These are phyloP conservation scores for Volucella zonaria DNA, from an alignment of 2,888 invertebrate genomes.

Conservation along the genomic window DNA sequence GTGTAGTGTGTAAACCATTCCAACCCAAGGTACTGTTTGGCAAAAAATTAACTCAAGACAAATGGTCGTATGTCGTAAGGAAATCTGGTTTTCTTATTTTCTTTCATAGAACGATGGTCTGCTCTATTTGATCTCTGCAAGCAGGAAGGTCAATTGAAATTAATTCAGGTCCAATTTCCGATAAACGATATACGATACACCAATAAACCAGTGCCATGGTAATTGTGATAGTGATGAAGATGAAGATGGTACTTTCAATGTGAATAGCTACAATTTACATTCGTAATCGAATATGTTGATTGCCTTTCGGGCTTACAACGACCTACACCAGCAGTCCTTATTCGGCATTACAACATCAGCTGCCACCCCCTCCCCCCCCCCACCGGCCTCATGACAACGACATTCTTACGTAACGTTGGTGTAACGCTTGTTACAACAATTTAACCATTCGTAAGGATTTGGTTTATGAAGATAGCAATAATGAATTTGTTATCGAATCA, in stretches of 20 bases:
- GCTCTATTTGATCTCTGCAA: background rate
- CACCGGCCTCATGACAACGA: too few species aligned
- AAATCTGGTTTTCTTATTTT: background rate
- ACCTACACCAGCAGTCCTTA: background rate
- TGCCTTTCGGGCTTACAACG: slow-evolving; percentile 2
- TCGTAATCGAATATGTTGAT: slow-evolving; percentile 49
- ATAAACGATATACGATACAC: slow-evolving; percentile 56
- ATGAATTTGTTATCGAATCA: slow-evolving; percentile 61
- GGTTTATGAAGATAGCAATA: slow-evolving; percentile 30
- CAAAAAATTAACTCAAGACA: background rate
- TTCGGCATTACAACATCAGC: background rate
- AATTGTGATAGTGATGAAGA: slow-evolving; percentile 23
- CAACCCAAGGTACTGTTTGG: background rate
- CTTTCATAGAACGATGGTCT: background rate
- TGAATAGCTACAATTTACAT: slow-evolving; percentile 12
- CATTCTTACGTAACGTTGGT: background rate
- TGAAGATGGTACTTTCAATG: slow-evolving; percentile 2
- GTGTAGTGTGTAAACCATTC: background rate
- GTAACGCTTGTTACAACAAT: background rate
- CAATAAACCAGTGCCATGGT: slow-evolving; percentile 35
- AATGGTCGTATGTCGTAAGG: background rate
- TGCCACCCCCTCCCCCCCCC: too few species aligned
- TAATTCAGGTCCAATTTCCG: slow-evolving; percentile 53
- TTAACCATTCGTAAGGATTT: slow-evolving; percentile 10
- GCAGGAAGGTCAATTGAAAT: slow-evolving; percentile 36